Percentiles rank a stretch among this genome's conserved stretches.
Evolutionary conservation across 2,113 vertebrate species (phyloP).

Genomic region (Climacteris rufus): DNA sequence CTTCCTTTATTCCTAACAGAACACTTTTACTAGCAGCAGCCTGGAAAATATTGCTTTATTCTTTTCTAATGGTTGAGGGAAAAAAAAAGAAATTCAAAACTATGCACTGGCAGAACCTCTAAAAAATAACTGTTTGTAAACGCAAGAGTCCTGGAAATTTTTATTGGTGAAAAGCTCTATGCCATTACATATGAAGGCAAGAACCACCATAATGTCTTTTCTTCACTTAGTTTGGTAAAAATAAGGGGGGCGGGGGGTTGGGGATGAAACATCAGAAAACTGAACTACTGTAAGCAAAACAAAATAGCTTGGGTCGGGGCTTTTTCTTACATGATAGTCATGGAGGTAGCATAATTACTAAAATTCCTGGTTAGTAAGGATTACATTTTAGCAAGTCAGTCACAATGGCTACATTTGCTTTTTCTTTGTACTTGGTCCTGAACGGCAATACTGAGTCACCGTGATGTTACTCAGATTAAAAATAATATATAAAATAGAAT

Average conservation of each 20-base stretch:
- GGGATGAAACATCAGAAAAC: neutral
- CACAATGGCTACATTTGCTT: neutral
- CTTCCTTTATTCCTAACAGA: neutral
- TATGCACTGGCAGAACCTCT: neutral
- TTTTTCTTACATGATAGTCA: neutral
- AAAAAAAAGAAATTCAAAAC: neutral
- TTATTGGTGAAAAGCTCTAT: neutral
- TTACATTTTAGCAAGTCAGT: neutral
- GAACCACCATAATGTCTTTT: neutral
- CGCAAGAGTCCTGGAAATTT: neutral
- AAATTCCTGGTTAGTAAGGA: neutral
- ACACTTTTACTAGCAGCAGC: neutral
- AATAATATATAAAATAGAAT: too few species aligned
- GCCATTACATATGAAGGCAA: neutral
- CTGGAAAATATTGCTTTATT: neutral
- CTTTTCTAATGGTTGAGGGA: neutral
- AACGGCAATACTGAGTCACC: rapidly evolving
- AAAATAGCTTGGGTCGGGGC: neutral
- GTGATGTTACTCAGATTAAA: too few species aligned
- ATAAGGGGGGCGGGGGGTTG: rapidly evolving
- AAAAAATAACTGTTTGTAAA: neutral
- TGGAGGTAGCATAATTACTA: neutral
- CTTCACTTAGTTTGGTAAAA: neutral
- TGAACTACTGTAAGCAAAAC: neutral
- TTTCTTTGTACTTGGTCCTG: neutral